A percentile compares a stretch with the other conserved stretches of the same genome.
phyloP scores from a whole-genome alignment of 2,113 vertebrate species.

The Eptesicus fuscus region DNA sequence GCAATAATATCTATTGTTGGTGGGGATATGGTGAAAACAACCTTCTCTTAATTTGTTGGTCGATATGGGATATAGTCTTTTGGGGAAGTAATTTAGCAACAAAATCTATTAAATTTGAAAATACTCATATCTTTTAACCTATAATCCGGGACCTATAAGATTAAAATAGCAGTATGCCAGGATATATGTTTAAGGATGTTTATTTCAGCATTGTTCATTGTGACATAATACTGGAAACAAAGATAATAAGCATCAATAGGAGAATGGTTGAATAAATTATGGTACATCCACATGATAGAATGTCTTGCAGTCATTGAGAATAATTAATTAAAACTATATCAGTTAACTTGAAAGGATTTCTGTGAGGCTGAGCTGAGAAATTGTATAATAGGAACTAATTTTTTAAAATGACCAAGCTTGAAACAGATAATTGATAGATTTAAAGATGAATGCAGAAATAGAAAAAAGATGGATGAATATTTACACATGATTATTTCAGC shows the following conservation, averaged over 20 bases:
- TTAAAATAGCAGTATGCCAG: neutral
- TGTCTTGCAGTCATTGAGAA: neutral
- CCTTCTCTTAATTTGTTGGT: constrained; percentile 6
- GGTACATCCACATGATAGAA: neutral
- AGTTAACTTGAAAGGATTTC: neutral
- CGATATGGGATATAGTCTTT: neutral
- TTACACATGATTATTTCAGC: neutral
- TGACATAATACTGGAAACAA: constrained; percentile 13
- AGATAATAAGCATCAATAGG: neutral
- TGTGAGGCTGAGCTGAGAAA: neutral
- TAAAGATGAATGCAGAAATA: neutral
- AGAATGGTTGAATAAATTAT: constrained; percentile 15
- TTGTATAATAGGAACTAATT: neutral
- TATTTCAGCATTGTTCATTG: constrained; percentile 13
- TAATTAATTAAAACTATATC: neutral
- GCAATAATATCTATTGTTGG: neutral
- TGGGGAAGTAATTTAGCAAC: neutral
- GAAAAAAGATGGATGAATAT: neutral
- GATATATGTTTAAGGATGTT: neutral
- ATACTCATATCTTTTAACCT: neutral
- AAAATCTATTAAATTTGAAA: constrained; percentile 43
- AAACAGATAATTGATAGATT: neutral
- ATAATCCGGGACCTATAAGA: constrained; percentile 16
- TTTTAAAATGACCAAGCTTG: neutral
- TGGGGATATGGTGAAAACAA: neutral